A percentile compares a stretch with the other conserved stretches of the same genome.
phyloP scores from a whole-genome alignment of 2,113 vertebrate species.

The Pomatorhinus ruficollis region DNA sequence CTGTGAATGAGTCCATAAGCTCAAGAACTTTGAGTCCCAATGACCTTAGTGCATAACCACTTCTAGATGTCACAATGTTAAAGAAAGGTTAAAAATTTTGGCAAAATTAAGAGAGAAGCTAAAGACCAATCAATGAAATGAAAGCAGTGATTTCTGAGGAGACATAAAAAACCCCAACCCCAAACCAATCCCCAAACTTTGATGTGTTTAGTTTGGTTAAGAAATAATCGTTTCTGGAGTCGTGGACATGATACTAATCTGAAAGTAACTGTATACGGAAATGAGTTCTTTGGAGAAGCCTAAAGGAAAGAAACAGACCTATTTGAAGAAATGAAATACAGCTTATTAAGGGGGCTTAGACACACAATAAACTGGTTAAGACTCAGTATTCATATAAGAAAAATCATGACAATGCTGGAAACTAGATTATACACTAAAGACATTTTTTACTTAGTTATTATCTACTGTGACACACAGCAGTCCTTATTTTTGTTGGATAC shows the following conservation, averaged over 20 bases:
- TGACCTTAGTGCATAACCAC: not conserved
- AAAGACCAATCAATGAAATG: not conserved
- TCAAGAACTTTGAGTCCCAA: not conserved
- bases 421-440: not conserved
- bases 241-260: not conserved
- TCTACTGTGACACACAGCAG: not conserved
- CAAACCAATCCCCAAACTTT: not conserved
- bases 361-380: not conserved
- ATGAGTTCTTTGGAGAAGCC: not conserved
- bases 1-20: not conserved
- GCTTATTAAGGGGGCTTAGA: not conserved
- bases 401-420: not conserved
- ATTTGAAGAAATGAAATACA: not conserved
- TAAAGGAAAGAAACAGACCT: not conserved
- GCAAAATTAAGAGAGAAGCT: not conserved
- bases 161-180: not conserved
- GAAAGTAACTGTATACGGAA: not conserved
- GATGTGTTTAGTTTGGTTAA: not conserved
- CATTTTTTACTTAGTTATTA: not conserved
- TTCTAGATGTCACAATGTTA: not conserved
- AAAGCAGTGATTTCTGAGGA: not conserved
- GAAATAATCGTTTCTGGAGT: not conserved
- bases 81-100: not conserved
- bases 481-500: not conserved
- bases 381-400: not conserved